These are phyloP conservation scores for Amblyteles armatorius DNA, from an alignment of 2,888 invertebrate species.

Conservation along the genomic window DNA sequence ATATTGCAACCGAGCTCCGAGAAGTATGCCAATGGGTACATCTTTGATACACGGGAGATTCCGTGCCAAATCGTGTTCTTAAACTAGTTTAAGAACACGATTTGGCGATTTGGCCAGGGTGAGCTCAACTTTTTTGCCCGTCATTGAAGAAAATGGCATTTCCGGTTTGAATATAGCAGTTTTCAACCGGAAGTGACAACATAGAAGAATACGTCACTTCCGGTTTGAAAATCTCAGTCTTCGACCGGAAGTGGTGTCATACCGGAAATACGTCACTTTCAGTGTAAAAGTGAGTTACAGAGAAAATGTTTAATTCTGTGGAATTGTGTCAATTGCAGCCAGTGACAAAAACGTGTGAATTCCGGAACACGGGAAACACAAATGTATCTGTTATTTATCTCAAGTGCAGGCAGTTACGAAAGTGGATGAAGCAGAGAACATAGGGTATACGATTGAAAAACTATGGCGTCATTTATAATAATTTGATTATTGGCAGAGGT, in stretches of 20 bases:
- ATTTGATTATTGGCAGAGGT: not conserved
- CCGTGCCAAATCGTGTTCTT: not conserved
- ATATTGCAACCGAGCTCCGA: constrained; percentile 45
- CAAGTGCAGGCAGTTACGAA: not conserved
- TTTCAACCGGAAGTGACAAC: not conserved
- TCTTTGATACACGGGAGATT: not conserved
- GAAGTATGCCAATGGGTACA: constrained; percentile 28
- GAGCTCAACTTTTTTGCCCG: not conserved
- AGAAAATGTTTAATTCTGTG: not conserved
- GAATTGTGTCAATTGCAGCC: not conserved
- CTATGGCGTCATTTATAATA: not conserved
- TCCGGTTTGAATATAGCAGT: not conserved
- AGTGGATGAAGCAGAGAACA: not conserved
- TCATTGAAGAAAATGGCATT: no score
- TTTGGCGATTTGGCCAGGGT: no score
- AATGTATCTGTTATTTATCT: not conserved
- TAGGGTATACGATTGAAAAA: not conserved
- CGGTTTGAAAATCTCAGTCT: not conserved
- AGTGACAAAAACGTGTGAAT: not conserved
- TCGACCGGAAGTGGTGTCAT: no score
- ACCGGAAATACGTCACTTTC: no score
- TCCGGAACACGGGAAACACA: not conserved
- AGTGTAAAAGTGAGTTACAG: not conserved
- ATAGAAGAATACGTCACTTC: no score
- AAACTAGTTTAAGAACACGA: no score